Evolutionary conservation across 2,888 invertebrate genomes (phyloP), one percentile per base, ranked within the genome.

Genomic region (Plagiodera versicolora): DNA sequence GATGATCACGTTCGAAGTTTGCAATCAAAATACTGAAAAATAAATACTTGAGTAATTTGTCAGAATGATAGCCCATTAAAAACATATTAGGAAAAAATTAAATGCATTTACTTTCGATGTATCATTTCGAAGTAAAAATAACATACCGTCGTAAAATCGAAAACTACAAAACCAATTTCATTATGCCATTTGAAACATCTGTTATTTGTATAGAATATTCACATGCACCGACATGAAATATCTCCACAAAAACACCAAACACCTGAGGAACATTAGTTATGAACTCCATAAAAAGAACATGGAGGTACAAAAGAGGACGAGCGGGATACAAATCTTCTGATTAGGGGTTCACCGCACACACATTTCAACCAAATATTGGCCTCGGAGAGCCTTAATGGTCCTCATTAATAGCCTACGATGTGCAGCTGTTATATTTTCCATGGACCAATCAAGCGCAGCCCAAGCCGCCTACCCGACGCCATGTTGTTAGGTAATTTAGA

Each of bases 401-500:
- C 74, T 74, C 75, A 77, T 77, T 78, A 77, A 78, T 76, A 75
- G 74, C 69, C 69, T 68, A 69, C 78, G 79, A 76, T 74, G 77
- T 76, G 77, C 79, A 79, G 78, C 79, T 79, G 79, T 79, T 79
- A 74, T 74, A 74, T 75, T 77, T 77, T 76, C 77, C 76, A 75
- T 78, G 78, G 79, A 79, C 79, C 79, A 79, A 79, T 79, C 78
- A 73, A 76, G 74, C 66, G 69, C 63, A 68, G 56, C n/a, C n/a
- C n/a, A n/a, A n/a, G 70, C 72, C 74, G 72, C 69, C 69, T 60
- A 62, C 61, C 56, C 67, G 73, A 75, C 76, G 77, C 78, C 78
- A 78, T 78, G 76, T 77, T 78, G 77, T 68, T 69, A 70, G 67
- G 72, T 70, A 70, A 71, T 73, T 67, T 70, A 69, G 69, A 69